These are phyloP conservation scores for Tympanoctomys barrerae DNA, from an alignment of 2,797 vertebrate genomes.

Conservation along the genomic window DNA sequence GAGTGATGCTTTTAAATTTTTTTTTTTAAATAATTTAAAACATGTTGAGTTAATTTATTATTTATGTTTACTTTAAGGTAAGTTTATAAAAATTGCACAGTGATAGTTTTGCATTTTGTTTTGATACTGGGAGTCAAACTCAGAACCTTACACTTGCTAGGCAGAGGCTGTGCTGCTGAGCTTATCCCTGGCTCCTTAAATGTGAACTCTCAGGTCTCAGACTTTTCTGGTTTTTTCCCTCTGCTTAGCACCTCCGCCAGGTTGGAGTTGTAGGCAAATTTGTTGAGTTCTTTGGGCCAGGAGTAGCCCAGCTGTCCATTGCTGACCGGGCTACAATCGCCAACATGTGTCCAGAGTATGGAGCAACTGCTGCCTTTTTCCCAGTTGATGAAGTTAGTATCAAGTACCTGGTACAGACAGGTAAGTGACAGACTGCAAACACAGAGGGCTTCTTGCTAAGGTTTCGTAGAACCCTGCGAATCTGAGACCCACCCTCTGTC, in stretches of 20 bases:
- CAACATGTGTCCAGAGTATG: conserved; percentile 99
- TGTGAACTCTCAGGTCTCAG: background rate
- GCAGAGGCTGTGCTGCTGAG: no score
- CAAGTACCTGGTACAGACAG: conserved; percentile 96
- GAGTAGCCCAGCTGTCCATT: conserved; percentile 96
- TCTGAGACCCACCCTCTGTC: background rate
- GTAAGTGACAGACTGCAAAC: conserved; percentile 84
- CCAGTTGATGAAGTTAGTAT: conserved; percentile 96
- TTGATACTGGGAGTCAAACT: no score
- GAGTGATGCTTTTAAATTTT: background rate
- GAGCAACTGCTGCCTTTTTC: conserved; percentile 97
- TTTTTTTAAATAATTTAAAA: conserved; percentile 44
- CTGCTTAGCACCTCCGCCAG: conserved; percentile 92
- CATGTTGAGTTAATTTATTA: background rate
- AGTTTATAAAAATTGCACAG: conserved; percentile 1
- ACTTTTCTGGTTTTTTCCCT: conserved; percentile 64
- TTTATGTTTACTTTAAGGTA: conserved; percentile 5
- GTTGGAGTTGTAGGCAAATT: conserved; percentile 98
- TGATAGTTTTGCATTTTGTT: conserved; percentile 4
- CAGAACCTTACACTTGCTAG: no score
- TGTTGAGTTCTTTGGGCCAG: conserved; percentile 98
- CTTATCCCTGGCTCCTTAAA: background rate
- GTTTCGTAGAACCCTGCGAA: background rate
- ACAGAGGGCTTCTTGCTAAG: background rate
- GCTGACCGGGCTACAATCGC: conserved; percentile 98